Evolutionary conservation across 2,888 invertebrate species (phyloP).

Genomic region (Dione vanillae): DNA sequence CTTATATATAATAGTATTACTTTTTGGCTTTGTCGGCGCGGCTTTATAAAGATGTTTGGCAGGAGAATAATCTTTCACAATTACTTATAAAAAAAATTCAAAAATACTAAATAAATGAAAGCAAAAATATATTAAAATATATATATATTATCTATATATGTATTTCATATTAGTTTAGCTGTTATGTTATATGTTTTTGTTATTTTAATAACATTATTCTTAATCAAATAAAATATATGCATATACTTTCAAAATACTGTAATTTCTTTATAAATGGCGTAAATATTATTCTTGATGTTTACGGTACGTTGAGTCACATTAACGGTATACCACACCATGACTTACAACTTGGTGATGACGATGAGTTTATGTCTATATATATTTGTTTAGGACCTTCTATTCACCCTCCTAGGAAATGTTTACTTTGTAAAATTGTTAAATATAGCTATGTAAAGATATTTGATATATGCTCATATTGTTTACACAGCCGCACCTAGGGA

Average conservation of each 20-base stretch:
- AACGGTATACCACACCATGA: slow-evolving; percentile 3
- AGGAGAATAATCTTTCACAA: too few relatives aligned
- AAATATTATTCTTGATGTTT: background rate
- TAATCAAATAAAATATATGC: too few relatives aligned
- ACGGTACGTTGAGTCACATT: slow-evolving; percentile 8
- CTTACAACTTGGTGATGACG: background rate
- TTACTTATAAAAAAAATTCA: too few relatives aligned
- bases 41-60: too few relatives aligned
- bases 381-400: slow-evolving; percentile 3
- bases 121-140: too few relatives aligned
- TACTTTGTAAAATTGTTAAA: background rate
- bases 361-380: background rate
- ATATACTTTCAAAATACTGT: background rate
- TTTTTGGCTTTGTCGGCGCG: too few relatives aligned
- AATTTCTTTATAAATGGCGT: background rate
- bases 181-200: too few relatives aligned
- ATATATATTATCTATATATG: too few relatives aligned
- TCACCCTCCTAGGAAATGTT: background rate
- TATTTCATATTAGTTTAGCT: too few relatives aligned
- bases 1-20: too few relatives aligned
- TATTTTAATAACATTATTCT: too few relatives aligned
- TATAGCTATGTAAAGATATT: background rate
- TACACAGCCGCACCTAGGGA: background rate
- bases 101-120: too few relatives aligned
- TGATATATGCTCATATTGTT: background rate